Evolutionary conservation across 2,113 vertebrate genomes (phyloP), one percentile per base, ranked within the genome.

Genomic region (Oxygymnocypris stewartii): DNA sequence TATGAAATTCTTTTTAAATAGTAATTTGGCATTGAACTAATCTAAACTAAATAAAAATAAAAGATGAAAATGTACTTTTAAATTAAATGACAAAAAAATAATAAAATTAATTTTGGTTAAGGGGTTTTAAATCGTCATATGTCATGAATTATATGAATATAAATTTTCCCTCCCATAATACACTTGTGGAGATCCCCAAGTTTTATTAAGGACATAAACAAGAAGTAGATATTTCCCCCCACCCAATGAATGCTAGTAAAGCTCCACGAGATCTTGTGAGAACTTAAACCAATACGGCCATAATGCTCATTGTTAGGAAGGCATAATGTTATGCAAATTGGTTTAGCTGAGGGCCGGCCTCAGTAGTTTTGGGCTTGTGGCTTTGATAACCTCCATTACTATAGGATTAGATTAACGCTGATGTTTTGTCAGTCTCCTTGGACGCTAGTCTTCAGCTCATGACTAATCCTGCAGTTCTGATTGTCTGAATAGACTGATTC

Each of bases 321-420:
- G 91, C 93, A 93, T 95, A 95, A 95, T 95, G 95, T 96, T 94
- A 96, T 96, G 95, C 91, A 95, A 95, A 96, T 95, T 91, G 91
- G 12, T 89, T 92, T 89, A 90, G 87, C 88, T 88, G 91, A 93
- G 93, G 94, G 94, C 89, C 89, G 92, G 92, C 93, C 91, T 93
- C 85, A 93, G 93, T 92, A 92, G 92, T 93, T 94, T 91, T 93
- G 92, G 93, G 94, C 92, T 94, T 93, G 93, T 93, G 93, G 93
- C 93, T 93, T 93, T 94, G 88, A 94, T 95, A 95, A 95, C 94
- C 94, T 93, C 90, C 94, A 95, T 95, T 95, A 95, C 93, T 91
- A 93, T 93, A 91, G 94, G 95, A 96, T 96, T 96, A 96, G 94
- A 94, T 93, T 93, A 94, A 95, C 94, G 94, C 90, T 92, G 93